Conservation (phyloP, 2,888 invertebrate species). For the Trichopoda pennipes region DNA sequence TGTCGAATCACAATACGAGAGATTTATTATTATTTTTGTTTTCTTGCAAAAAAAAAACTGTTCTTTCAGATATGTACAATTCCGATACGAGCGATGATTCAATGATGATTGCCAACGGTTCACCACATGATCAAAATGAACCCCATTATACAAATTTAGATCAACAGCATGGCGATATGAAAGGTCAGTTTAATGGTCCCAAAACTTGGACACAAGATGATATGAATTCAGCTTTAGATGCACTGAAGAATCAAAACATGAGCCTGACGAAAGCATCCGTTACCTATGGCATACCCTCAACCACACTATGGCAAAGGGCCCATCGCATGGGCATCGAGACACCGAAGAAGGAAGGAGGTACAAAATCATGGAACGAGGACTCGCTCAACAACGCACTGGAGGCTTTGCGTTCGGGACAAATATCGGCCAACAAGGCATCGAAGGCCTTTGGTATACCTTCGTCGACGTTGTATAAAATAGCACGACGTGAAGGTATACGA, state of each 20-base stretch:
- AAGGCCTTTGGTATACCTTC: slow-evolving; percentile 95
- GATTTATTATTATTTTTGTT: slow-evolving; percentile 39
- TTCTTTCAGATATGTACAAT: slow-evolving; percentile 79
- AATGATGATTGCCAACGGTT: slow-evolving; percentile 82
- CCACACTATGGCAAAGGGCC: slow-evolving; percentile 94
- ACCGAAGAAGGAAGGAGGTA: slow-evolving; percentile 93
- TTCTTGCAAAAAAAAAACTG: slow-evolving; percentile 21
- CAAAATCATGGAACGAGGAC: slow-evolving; percentile 93
- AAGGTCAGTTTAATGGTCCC: slow-evolving; percentile 85
- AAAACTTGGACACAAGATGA: slow-evolving; percentile 94
- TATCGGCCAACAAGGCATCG: slow-evolving; percentile 95
- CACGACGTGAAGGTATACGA: slow-evolving; percentile 92
- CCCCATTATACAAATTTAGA: slow-evolving; percentile 81
- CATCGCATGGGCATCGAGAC: slow-evolving; percentile 94
- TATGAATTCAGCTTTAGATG: slow-evolving; percentile 93
- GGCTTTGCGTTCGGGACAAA: slow-evolving; percentile 90
- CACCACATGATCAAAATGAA: slow-evolving; percentile 81
- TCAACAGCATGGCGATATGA: slow-evolving; percentile 79
- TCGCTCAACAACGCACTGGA: slow-evolving; percentile 91
- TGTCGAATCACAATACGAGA: neutral
- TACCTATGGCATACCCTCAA: slow-evolving; percentile 93
- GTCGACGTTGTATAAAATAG: slow-evolving; percentile 95
- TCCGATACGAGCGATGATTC: slow-evolving; percentile 83
- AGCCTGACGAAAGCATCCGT: slow-evolving; percentile 93
- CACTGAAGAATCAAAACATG: slow-evolving; percentile 92